These are phyloP conservation scores for Caenorhabditis afra DNA, from an alignment of 2,888 invertebrate genomes.

Conservation along the genomic window DNA sequence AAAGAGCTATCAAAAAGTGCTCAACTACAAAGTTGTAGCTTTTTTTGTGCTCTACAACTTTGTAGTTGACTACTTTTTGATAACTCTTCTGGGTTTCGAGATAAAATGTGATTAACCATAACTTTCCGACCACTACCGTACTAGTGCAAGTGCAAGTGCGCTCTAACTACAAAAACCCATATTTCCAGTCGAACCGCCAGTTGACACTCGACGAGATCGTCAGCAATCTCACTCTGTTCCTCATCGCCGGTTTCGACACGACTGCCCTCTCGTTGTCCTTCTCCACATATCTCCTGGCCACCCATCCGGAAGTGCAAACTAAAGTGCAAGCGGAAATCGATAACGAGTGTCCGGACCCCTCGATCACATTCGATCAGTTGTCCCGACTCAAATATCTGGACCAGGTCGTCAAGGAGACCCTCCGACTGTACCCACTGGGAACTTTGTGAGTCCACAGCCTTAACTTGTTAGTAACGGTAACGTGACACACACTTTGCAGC, in stretches of 20 bases:
- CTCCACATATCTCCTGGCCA: slow-evolving; percentile 82
- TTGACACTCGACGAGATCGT: slow-evolving; percentile 77
- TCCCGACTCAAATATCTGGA: slow-evolving; percentile 65
- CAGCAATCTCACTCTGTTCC: slow-evolving; percentile 80
- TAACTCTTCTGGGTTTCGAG: too few relatives aligned
- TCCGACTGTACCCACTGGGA: slow-evolving; percentile 63
- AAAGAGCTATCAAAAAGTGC: too few relatives aligned
- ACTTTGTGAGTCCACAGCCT: slow-evolving; percentile 64
- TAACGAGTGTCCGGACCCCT: slow-evolving; percentile 42
- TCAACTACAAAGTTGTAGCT: too few relatives aligned
- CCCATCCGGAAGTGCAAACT: slow-evolving; percentile 77
- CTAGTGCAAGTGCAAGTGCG: too few relatives aligned
- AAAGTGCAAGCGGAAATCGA: slow-evolving; percentile 62
- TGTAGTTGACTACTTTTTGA: too few relatives aligned
- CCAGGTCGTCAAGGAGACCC: slow-evolving; percentile 63
- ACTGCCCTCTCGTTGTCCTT: slow-evolving; percentile 82
- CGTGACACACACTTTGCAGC: slow-evolving; percentile 40
- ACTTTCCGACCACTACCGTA: too few relatives aligned
- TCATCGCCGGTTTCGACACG: slow-evolving; percentile 83
- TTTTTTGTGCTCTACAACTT: too few relatives aligned
- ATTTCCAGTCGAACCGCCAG: slow-evolving; percentile 26
- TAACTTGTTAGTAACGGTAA: too few relatives aligned
- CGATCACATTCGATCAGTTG: slow-evolving; percentile 59
- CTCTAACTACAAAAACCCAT: neutral
- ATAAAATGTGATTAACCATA: too few relatives aligned